phyloP scores from a whole-genome alignment of 2,113 vertebrate genomes.

The Callipepla californica region DNA sequence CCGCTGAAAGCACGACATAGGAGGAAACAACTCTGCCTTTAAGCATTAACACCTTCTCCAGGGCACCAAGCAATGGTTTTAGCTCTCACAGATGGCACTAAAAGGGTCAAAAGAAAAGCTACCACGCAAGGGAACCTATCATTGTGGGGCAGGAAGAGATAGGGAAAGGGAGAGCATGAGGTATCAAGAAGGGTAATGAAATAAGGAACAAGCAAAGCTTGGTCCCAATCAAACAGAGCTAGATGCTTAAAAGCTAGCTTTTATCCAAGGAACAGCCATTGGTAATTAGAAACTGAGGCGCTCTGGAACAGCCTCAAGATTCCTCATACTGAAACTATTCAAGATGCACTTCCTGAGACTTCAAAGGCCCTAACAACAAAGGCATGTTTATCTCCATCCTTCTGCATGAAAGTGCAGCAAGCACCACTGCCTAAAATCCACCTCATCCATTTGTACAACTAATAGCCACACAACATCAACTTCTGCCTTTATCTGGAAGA shows the following conservation, averaged over 20 bases:
- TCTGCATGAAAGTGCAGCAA: neutral
- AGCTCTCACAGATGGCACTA: neutral
- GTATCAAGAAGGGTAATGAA: neutral
- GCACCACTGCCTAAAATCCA: neutral
- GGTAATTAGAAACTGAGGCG: slow-evolving; percentile 39
- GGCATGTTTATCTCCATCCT: slow-evolving; percentile 29
- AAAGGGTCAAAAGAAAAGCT: neutral
- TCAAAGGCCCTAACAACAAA: slow-evolving; percentile 62
- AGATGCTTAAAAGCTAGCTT: neutral
- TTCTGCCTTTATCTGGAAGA: neutral
- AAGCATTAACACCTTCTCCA: slow-evolving; percentile 21
- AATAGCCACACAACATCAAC: neutral
- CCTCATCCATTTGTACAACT: neutral
- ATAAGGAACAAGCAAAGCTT: neutral
- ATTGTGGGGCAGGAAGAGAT: neutral
- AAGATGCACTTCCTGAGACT: slow-evolving; percentile 49
- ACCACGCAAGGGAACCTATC: neutral
- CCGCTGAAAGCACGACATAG: neutral
- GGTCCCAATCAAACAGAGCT: neutral
- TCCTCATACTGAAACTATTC: slow-evolving; percentile 57
- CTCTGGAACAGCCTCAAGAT: slow-evolving; percentile 55
- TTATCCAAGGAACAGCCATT: slow-evolving; percentile 7
- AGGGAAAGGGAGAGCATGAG: neutral
- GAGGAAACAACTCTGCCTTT: neutral
- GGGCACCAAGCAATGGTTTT: neutral